Evolutionary conservation across 2,888 invertebrate species (phyloP), one percentile per base, ranked within the genome.

Genomic region (Perizoma affinitatum): DNA sequence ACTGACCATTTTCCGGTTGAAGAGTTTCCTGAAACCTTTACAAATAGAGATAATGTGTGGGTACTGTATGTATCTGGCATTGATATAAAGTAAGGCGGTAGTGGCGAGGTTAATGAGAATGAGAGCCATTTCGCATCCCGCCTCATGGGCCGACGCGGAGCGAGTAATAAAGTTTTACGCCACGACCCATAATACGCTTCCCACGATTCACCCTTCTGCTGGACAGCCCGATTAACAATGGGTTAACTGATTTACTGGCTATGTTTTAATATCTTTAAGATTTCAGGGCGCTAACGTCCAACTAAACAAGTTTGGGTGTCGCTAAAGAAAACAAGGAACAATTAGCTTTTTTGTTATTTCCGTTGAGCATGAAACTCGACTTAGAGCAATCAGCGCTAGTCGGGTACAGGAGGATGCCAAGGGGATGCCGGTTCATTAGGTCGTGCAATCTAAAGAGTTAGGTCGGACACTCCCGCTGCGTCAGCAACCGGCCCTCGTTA

Each of bases 401-500:
- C 73, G 74, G 63, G 63, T 62, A 74, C 51, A 42, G 53, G 51
- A 73, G 69, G 69, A 75, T 82, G 83, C 79, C 85, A 81, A 81
- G 83, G 80, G 79, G 78, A 74, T 71, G 63, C 75, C 83, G 83
- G 86, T 87, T 88, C 89, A 90, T 89, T 89, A 88, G 88, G 84
- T 84, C 83, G 78, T 77, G 79, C 78, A 71, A 78, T 78, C 80
- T 80, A 85, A 83, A 84, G 84, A 86, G 87, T 85, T 84, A 82
- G 80, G 80, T 75, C 78, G 79, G 79, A 75, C 81, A 76, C 79
- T 77, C 79, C 75, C 82, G 86, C 87, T 79, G 83, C 84, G 86
- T 88, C 90, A 88, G 88, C 87, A 74, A 75, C 79, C 79, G 77
- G 72, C 83, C 82, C 88, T 89, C 90, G 90, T 90, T 90, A 90